Evolutionary conservation across 1,140 invertebrate genomes (phyloP), one percentile per base, ranked within the genome.

Genomic region (Trachelipus rathkii): DNA sequence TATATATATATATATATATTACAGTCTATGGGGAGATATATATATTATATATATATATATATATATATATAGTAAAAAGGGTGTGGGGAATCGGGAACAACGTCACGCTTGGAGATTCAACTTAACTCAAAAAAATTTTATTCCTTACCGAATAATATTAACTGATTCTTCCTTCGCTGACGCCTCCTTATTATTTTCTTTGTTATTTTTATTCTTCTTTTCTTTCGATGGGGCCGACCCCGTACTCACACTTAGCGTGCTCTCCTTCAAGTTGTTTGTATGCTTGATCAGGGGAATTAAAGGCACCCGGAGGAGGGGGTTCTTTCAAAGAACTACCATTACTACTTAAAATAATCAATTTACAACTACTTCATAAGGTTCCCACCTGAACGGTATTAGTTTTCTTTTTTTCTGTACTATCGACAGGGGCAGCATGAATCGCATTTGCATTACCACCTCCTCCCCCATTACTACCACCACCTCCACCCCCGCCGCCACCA

Each of bases 131-230:
- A n/a, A n/a, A n/a, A n/a, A n/a, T n/a, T n/a, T 33, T 33, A 33
- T 33, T 33, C 33, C 72, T 46, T 72, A 81, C 79, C 77, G 68
- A 10, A 81, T 81, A 69, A 81, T 77, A 43, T 50, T 81, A 68
- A 81, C 77, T 72, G 67, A 76, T 24, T 81, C 79, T 13, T 81
- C 79, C 53, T 76, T 79, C 33, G 78, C 44, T 72, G 81, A 75
- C 60, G 45, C 72, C 71, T 78, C 75, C 53, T 71, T 73, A 60
- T 81, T 78, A 43, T 71, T 76, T 75, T 79, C 79, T 73, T 77
- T 78, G 50, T 80, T 74, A 74, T 74, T 81, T 77, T 81, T 79
- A 67, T 79, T 79, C 72, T 79, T 79, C 75, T 79, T 79, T 33
- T 79, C 78, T 45, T 72, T 71, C 24, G 77, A 72, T 7, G 72